phyloP scores from a whole-genome alignment of 2,888 invertebrate genomes.

The Trissonchulus sp. region DNA sequence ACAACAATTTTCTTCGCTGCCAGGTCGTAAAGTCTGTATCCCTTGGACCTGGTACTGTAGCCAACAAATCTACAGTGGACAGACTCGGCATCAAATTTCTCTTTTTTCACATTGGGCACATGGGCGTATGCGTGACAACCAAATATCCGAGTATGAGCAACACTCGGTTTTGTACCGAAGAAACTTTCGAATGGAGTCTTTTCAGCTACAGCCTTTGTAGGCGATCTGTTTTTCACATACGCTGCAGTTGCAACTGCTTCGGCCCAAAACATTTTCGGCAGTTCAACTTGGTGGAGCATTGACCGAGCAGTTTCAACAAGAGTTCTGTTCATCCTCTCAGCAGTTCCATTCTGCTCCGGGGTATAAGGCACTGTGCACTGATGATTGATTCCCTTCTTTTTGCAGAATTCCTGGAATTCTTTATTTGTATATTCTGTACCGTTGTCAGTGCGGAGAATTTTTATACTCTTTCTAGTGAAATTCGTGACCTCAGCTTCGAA shows the following conservation, averaged over 20 bases:
- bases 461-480: constrained; percentile 22
- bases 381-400: constrained; percentile 36
- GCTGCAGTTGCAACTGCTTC: constrained; percentile 31
- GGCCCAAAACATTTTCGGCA: constrained; percentile 38
- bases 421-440: constrained; percentile 32
- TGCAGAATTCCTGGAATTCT: constrained; percentile 33
- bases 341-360: constrained; percentile 37
- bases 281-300: constrained; percentile 34
- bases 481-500: constrained; percentile 19
- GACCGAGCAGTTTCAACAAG: constrained; percentile 36
- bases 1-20: neutral
- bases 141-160: constrained; percentile 35
- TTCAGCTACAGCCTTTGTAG: constrained; percentile 14
- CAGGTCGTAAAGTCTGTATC: constrained; percentile 33
- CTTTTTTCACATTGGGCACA: constrained; percentile 27
- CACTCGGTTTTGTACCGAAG: constrained; percentile 30
- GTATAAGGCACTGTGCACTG: constrained; percentile 34
- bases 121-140: constrained; percentile 35
- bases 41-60: constrained; percentile 32
- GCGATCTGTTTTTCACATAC: constrained; percentile 37
- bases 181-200: constrained; percentile 38
- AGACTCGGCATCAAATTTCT: constrained; percentile 32
- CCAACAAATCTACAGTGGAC: constrained; percentile 33
- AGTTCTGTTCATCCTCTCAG: constrained; percentile 40
- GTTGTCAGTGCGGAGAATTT: constrained; percentile 32